Conservation (phyloP, 2,888 invertebrate genomes). For the Dynastes maya region DNA sequence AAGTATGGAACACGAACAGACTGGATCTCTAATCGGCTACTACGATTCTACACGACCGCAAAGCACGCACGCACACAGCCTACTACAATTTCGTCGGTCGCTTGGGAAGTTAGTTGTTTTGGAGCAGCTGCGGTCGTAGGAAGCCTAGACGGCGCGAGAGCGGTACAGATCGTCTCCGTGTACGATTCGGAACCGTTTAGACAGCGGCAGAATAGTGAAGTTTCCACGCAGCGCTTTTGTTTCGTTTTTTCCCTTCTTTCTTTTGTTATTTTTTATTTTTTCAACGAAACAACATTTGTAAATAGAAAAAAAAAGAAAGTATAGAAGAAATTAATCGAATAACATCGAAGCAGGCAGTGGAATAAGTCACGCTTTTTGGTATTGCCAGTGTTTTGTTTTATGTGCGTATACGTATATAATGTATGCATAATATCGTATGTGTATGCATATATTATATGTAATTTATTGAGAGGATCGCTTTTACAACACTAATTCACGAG, state of each 20-base stretch:
- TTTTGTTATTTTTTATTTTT: slow-evolving; percentile 2
- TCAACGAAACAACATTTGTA: not conserved
- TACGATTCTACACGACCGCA: not conserved
- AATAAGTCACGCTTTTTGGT: not conserved
- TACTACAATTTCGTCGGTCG: not conserved
- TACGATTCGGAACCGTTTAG: not conserved
- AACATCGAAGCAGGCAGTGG: not conserved
- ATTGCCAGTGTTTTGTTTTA: no score
- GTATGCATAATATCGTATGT: no score
- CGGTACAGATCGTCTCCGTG: not conserved
- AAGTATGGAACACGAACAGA: not conserved
- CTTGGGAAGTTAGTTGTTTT: not conserved
- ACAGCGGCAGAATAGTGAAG: not conserved
- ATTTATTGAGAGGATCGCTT: no score
- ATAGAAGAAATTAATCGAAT: not conserved
- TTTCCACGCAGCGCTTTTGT: not conserved
- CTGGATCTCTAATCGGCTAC: not conserved
- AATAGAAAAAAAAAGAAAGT: not conserved
- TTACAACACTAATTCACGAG: no score
- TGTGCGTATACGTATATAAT: no score
- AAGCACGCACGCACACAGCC: slow-evolving; percentile 1
- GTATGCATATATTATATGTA: no score
- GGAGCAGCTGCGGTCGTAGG: not conserved
- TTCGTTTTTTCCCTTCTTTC: not conserved
- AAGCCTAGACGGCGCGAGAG: not conserved